Base-by-base conservation (phyloP, 2,113 vertebrate genomes). In the Nesoenas mayeri region DNA sequence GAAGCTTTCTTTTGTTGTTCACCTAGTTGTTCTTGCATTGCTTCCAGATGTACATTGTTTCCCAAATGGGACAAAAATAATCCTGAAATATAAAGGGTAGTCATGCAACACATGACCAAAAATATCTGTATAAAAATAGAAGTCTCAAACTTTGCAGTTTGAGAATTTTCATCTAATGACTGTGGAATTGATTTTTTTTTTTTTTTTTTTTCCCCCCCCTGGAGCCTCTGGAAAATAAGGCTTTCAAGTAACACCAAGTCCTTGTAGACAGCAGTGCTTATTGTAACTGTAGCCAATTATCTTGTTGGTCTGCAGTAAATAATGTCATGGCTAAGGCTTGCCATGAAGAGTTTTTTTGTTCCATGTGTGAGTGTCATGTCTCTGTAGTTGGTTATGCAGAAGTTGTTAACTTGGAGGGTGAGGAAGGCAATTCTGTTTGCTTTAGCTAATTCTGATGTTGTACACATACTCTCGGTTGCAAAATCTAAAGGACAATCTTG, bases 111-210 rank as follows among this genome's bases (percentile, higher is more conserved):
- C 34, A n/a, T 79, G 54, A 92, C 79, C 50, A 75, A 92, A 89
- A 94, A 57, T 93, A 90, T 34, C 58, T 71, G 16, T 86, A 11
- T 81, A 87, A 95, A 93, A 95, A 92, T 79, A 91, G 92, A 91
- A 75, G 36, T 61, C 78, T 92, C 6, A 3, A 85, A 85, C 80
- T 88, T 94, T 89, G 77, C 69, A 79, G 22, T 83, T 94, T 72
- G 36, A 67, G 50, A 50, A 47, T 93, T 92, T 94, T 91, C 13
- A n/a, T 90, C 34, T 94, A 74, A 92, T 81, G 77, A 79, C 65
- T 84, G 8, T 81, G 53, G 65, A 95, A 93, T 85, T 87, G 54
- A 85, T 94, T 91, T 31, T 19, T 75, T 34, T 40, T 15, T 50
- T 78, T 32, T 18, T n/a, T 28, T n/a, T 11, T 22, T 38, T 14